Conservation (phyloP, 2,113 vertebrate species). For the Aegotheles bennettii region DNA sequence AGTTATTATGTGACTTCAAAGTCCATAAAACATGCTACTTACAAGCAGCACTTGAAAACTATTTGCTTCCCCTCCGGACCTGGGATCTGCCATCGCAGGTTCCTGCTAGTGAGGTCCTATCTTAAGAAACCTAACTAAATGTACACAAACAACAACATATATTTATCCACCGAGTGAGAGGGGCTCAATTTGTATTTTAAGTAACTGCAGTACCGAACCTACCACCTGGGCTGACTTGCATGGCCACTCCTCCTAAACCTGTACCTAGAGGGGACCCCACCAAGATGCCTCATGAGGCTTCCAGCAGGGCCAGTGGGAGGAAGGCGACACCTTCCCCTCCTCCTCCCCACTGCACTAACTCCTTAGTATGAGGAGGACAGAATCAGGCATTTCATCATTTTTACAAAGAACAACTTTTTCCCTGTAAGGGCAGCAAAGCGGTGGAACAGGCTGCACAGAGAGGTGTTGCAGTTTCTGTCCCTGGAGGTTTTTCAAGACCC, state of each 20-base stretch:
- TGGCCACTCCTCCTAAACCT: background rate
- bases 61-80: background rate
- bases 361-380: background rate
- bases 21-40: background rate
- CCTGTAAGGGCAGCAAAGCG: accelerated
- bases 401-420: background rate
- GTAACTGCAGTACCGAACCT: background rate
- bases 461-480: background rate
- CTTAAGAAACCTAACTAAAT: background rate
- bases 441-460: background rate
- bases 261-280: background rate
- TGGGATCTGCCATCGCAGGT: background rate
- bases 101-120: background rate
- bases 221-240: background rate
- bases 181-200: background rate
- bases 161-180: background rate
- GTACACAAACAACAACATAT: background rate
- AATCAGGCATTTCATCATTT: background rate
- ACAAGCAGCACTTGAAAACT: background rate
- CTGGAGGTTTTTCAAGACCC: background rate
- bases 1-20: constrained; percentile 5
- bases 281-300: background rate
- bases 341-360: background rate
- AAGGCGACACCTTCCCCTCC: background rate
- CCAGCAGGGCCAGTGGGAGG: background rate